Evolutionary conservation across 2,797 vertebrate species (phyloP).

Genomic region (Nasua narica): DNA sequence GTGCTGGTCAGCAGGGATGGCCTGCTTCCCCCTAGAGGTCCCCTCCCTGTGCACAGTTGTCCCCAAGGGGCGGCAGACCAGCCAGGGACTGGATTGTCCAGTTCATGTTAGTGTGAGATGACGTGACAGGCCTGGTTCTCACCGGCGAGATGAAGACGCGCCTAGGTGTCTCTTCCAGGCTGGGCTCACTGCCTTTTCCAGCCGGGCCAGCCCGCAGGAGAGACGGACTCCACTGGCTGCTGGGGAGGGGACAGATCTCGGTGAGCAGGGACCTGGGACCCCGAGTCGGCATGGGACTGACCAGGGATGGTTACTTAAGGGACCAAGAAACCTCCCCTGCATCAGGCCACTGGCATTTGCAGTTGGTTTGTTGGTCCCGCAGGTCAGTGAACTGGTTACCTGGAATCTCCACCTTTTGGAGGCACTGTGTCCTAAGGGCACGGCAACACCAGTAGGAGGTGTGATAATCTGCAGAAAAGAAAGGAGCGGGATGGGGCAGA

Average conservation of each 20-base stretch:
- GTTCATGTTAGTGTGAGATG: fast-evolving
- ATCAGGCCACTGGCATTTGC: neutral
- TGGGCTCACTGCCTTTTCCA: neutral
- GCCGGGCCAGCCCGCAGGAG: no score
- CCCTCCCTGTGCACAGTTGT: no score
- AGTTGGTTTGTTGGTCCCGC: neutral
- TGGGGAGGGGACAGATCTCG: neutral
- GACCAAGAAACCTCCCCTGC: neutral
- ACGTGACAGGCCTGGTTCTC: neutral
- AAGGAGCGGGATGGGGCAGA: neutral
- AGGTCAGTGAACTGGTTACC: neutral
- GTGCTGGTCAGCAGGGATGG: neutral
- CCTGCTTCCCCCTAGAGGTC: neutral
- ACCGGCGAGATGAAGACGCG: neutral
- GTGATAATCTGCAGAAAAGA: neutral
- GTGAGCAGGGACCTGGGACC: neutral
- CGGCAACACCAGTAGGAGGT: neutral
- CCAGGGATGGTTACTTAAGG: neutral
- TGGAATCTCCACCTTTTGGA: neutral
- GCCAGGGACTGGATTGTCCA: neutral
- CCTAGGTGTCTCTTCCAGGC: neutral
- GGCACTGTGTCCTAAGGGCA: neutral
- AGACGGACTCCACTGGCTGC: no score
- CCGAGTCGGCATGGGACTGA: neutral
- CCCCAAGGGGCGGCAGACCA: neutral